Percentiles rank a stretch among this genome's conserved stretches.
Evolutionary conservation across 2,888 invertebrate species (phyloP).

Genomic region (Brachyptera putata): DNA sequence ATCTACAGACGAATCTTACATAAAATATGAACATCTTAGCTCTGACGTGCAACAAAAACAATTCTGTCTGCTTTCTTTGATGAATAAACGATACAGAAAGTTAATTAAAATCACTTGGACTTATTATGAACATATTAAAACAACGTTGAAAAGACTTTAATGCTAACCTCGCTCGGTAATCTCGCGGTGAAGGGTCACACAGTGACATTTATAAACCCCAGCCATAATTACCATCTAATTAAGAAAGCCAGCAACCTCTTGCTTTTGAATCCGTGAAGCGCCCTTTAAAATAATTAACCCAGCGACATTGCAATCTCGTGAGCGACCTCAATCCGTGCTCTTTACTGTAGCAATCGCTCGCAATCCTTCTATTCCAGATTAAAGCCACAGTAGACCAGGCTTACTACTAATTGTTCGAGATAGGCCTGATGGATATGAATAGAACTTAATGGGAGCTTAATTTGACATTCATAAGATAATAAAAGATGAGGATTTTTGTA

Average conservation of each 20-base stretch:
- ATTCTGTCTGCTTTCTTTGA: too few relatives aligned
- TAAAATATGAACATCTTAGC: too few relatives aligned
- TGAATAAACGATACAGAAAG: not conserved
- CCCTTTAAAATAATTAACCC: not conserved
- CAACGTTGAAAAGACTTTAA: not conserved
- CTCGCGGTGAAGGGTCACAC: not conserved
- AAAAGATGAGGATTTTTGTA: too few relatives aligned
- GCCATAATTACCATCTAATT: not conserved
- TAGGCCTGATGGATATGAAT: not conserved
- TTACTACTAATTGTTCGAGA: constrained; percentile 6
- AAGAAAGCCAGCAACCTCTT: not conserved
- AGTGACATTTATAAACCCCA: not conserved
- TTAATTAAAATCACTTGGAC: not conserved
- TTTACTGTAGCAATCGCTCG: not conserved
- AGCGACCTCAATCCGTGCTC: not conserved
- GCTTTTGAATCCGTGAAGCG: not conserved
- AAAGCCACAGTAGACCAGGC: not conserved
- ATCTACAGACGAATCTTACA: too few relatives aligned
- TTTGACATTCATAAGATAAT: not conserved
- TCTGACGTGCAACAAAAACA: too few relatives aligned
- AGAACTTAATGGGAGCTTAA: not conserved
- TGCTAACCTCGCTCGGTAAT: not conserved
- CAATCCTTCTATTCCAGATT: too few relatives aligned
- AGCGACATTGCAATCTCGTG: not conserved
- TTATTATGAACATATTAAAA: not conserved